A percentile compares a stretch with the other conserved stretches of the same genome.
phyloP scores from a whole-genome alignment of 2,888 invertebrate species.

The Lottia gigantea region DNA sequence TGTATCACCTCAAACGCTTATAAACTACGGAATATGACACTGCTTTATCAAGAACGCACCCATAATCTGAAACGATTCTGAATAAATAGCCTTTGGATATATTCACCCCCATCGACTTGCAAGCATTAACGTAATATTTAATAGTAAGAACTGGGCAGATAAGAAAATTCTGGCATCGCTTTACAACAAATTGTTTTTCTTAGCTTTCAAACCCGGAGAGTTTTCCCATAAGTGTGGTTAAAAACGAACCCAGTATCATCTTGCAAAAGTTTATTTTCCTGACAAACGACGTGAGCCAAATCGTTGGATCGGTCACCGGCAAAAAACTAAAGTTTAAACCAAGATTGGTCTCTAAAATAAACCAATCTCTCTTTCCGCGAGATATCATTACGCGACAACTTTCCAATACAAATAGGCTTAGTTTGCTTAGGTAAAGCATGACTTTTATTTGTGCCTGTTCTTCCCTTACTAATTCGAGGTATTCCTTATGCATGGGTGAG shows the following conservation, averaged over 20 bases:
- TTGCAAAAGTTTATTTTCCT: background rate
- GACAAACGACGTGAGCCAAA: background rate
- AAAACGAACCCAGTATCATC: background rate
- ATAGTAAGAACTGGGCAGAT: slow-evolving; percentile 15
- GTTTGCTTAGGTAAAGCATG: background rate
- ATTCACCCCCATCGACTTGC: background rate
- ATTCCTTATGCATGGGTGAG: background rate
- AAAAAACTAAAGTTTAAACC: background rate
- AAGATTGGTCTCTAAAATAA: background rate
- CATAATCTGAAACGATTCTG: background rate
- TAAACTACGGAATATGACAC: background rate
- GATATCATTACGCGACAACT: background rate
- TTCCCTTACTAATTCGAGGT: background rate
- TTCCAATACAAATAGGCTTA: background rate
- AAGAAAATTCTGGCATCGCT: background rate
- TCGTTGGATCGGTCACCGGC: background rate
- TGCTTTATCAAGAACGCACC: background rate
- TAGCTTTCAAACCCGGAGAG: background rate
- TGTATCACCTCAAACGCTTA: slow-evolving; percentile 10
- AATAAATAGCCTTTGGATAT: background rate
- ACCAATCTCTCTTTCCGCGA: background rate
- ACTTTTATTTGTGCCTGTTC: background rate
- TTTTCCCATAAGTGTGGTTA: background rate
- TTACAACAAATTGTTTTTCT: background rate
- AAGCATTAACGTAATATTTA: background rate